A percentile compares a stretch with the other conserved stretches of the same genome.
Conservation (phyloP, 2,113 vertebrate genomes). For the Crotalus tigris region DNA sequence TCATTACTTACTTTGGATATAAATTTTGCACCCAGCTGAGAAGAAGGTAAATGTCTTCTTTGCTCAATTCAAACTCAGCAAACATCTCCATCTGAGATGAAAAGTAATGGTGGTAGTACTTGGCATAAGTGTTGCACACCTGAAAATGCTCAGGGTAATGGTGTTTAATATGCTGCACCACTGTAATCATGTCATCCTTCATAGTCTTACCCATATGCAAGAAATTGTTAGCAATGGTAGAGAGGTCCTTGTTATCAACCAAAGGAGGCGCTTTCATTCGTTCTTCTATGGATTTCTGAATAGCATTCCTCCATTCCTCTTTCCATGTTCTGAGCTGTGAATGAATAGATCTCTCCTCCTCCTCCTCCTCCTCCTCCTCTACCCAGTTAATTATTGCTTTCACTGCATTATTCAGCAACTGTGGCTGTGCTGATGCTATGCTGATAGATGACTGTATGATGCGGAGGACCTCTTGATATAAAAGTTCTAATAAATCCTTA, state of each 20-base stretch:
- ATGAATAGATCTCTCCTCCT: constrained; percentile 65
- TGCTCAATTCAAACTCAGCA: constrained; percentile 62
- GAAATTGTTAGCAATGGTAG: constrained; percentile 71
- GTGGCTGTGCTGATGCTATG: constrained; percentile 29
- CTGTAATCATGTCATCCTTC: constrained; percentile 77
- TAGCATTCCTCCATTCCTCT: constrained; percentile 61
- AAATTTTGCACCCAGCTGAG: constrained; percentile 78
- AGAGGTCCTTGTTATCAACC: constrained; percentile 39
- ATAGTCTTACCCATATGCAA: constrained; percentile 75
- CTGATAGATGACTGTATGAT: constrained; percentile 68
- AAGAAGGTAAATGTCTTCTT: constrained; percentile 76
- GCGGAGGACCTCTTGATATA: constrained; percentile 63
- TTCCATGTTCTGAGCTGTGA: constrained; percentile 75
- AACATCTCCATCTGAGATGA: constrained; percentile 61
- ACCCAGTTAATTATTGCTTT: constrained; percentile 75
- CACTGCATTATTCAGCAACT: constrained; percentile 75
- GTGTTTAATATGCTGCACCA: constrained; percentile 68
- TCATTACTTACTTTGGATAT: constrained; percentile 78
- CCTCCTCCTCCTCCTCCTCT: constrained; percentile 72
- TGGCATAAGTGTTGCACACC: constrained; percentile 76
- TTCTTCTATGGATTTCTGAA: constrained; percentile 65
- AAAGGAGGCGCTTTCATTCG: constrained; percentile 59
- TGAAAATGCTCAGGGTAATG: constrained; percentile 78
- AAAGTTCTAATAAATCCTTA: constrained; percentile 61
- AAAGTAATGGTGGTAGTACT: constrained; percentile 78